Percentiles rank a stretch among this genome's conserved stretches.
phyloP scores from a whole-genome alignment of 2,113 vertebrate genomes.

The Datnioides undecimradiatus region DNA sequence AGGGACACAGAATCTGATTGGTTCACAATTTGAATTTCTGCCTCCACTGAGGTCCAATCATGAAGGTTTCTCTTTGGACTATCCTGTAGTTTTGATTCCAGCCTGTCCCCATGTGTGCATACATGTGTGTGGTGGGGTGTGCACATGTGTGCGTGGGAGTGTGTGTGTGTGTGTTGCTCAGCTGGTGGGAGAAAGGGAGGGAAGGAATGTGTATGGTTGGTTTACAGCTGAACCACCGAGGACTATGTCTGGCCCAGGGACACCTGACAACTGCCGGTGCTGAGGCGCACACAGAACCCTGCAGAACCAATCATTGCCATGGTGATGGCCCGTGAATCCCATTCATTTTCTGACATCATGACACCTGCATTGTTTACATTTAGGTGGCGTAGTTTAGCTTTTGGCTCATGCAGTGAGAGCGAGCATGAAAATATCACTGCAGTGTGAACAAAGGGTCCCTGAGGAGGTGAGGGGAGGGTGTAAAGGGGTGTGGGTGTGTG shows the following conservation, averaged over 20 bases:
- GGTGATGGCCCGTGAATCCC: constrained; percentile 26
- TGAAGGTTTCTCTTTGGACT: constrained; percentile 54
- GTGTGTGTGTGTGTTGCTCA: constrained; percentile 44
- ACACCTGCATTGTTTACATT: constrained; percentile 53
- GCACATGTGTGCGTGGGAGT: background rate
- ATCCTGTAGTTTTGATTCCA: constrained; percentile 69
- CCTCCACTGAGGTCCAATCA: constrained; percentile 76
- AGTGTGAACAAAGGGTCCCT: constrained; percentile 62
- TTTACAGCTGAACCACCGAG: constrained; percentile 72
- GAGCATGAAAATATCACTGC: constrained; percentile 49
- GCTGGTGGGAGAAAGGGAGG: constrained; percentile 77
- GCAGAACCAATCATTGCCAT: constrained; percentile 35
- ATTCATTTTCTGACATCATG: constrained; percentile 43
- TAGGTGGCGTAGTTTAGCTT: constrained; percentile 13
- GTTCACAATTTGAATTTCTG: constrained; percentile 80
- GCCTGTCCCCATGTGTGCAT: constrained; percentile 48
- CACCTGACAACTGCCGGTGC: constrained; percentile 61
- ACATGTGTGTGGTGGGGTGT: constrained; percentile 10
- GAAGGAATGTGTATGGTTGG: constrained; percentile 85
- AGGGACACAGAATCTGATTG: constrained; percentile 72
- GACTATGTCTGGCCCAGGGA: constrained; percentile 57
- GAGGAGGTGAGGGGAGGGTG: constrained; percentile 45
- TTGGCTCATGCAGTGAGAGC: constrained; percentile 27
- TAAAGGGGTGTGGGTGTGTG: constrained; percentile 32
- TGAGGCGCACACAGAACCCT: constrained; percentile 31